A percentile compares a stretch with the other conserved stretches of the same genome.
phyloP scores from a whole-genome alignment of 2,797 vertebrate species.

The Rhincodon typus region DNA sequence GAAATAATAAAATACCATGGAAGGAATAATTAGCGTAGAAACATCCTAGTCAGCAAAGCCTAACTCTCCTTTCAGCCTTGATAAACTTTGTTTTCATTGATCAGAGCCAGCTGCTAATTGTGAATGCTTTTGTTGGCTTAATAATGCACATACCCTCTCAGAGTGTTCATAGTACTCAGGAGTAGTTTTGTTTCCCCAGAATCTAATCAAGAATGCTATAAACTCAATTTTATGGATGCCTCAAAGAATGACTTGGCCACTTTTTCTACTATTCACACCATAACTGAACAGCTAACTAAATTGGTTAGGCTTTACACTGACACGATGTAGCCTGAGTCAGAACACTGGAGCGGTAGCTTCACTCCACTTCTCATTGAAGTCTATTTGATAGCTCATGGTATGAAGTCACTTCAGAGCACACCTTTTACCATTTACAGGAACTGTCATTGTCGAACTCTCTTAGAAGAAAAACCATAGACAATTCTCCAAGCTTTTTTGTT shows the following conservation, averaged over 20 bases:
- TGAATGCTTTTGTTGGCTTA: not conserved
- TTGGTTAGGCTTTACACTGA: not conserved
- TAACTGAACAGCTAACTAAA: not conserved
- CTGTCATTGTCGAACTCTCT: not conserved
- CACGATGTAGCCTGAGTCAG: too few species aligned
- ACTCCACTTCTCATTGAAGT: not conserved
- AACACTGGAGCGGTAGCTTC: not conserved
- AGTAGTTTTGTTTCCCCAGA: not conserved
- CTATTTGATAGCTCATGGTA: not conserved
- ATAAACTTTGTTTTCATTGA: constrained; percentile 12
- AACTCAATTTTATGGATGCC: not conserved
- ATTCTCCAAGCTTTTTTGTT: not conserved
- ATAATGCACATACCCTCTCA: not conserved
- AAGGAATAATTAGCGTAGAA: not conserved
- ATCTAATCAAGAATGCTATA: not conserved
- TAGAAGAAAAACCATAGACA: not conserved
- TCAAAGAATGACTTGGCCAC: not conserved
- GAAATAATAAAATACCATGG: not conserved
- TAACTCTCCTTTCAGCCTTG: not conserved
- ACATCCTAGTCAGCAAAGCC: not conserved
- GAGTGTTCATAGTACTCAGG: not conserved
- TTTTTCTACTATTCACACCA: not conserved
- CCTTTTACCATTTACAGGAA: not conserved
- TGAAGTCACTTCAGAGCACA: not conserved
- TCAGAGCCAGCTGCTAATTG: constrained; percentile 13